These are phyloP conservation scores for human DNA, from an alignment of 2,113 vertebrate genomes.

Conservation along the genomic window DNA sequence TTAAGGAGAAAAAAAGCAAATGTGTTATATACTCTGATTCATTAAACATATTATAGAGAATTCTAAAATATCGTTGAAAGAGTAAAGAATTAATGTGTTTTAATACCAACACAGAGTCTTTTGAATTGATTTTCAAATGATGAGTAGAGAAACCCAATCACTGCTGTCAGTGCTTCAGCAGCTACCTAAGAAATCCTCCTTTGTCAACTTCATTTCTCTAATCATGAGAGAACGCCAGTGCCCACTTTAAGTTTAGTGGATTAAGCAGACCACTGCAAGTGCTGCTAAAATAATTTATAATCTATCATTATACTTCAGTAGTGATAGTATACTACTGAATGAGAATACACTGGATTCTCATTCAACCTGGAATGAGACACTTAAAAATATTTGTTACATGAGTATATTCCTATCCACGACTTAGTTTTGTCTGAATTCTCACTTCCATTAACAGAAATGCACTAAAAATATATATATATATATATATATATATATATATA, in stretches of 20 bases:
- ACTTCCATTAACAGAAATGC: neutral
- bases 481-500: no score
- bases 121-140: neutral
- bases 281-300: slow-evolving; percentile 43
- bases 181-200: slow-evolving; percentile 13
- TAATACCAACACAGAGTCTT: neutral
- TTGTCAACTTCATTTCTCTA: neutral
- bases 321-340: neutral
- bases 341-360: no score
- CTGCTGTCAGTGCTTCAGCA: neutral
- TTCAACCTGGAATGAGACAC: neutral
- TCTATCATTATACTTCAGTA: neutral
- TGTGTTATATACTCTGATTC: neutral
- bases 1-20: neutral
- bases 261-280: slow-evolving; percentile 36
- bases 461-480: neutral
- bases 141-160: neutral
- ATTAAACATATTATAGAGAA: neutral
- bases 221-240: neutral
- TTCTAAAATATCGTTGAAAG: neutral
- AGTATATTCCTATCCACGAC: neutral
- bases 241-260: neutral
- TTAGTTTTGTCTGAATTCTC: slow-evolving; percentile 1
- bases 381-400: neutral
- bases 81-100: neutral